Evolutionary conservation across 1,140 invertebrate genomes (phyloP), one percentile per base, ranked within the genome.

Genomic region (Diorhabda sublineata): DNA sequence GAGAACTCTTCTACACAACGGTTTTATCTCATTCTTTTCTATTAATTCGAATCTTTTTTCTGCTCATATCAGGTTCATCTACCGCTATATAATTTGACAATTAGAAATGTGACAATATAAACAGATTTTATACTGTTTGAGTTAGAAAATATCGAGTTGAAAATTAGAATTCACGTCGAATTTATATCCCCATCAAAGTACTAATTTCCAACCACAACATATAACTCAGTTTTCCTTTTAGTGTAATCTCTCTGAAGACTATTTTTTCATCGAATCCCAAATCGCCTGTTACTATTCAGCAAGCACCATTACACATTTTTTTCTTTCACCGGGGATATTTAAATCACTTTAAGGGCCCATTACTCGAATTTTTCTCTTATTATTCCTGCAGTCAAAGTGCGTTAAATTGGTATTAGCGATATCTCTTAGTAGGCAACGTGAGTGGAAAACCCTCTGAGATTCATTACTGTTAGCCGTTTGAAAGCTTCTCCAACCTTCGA

Each of bases 321-420:
- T 62, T 62, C 44, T 5, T 44, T 11, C 61, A 43, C 61, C 43
- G 44, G 42, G 2, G 44, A 62, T 62, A 62, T 62, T 62, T 11
- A 62, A 62, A 62, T 62, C 61, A 62, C 61, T 62, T 11, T 62
- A 11, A 42, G n/a, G 42, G 44, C 45, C 61, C 61, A 62, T 62
- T 62, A 62, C 44, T 43, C 42, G 8, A 44, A n/a, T 42, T 45
- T 60, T 44, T 42, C 66, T 26, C 56, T 71, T 60, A 56, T 65
- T 43, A 65, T 45, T 57, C 64, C 42, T 47, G 45, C 43, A 69
- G 72, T 69, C 69, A 64, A 70, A 74, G 52, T 70, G 66, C 71
- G 69, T 71, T 71, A 74, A 74, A 71, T 74, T 71, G 70, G 64
- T 70, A 69, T 69, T 62, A 63, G 68, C 68, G 67, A 67, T 71